Percentiles rank a stretch among this genome's conserved stretches.
phyloP scores from a whole-genome alignment of 2,113 vertebrate genomes.

The Struthidea cinerea region DNA sequence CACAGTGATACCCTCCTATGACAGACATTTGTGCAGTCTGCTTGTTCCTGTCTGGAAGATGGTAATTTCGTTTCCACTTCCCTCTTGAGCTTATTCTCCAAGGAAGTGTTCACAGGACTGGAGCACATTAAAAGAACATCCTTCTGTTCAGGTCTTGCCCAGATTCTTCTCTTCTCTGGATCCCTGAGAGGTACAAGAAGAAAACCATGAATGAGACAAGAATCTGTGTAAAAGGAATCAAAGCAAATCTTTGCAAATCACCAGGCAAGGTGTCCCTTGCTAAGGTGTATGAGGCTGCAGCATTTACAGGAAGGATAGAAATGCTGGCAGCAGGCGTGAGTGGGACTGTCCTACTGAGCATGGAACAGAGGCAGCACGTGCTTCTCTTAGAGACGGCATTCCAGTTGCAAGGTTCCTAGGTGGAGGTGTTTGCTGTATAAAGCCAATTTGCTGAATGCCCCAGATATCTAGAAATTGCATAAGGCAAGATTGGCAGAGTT shows the following conservation, averaged over 20 bases:
- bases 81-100: not conserved
- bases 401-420: not conserved
- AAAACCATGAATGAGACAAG: not conserved
- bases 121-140: not conserved
- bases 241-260: not conserved
- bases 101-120: not conserved
- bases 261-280: not conserved
- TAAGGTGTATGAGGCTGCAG: not conserved
- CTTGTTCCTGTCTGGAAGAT: not conserved
- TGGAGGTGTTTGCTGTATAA: not conserved
- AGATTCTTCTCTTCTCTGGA: not conserved
- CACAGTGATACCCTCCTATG: not conserved
- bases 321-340: not conserved
- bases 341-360: not conserved
- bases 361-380: not conserved
- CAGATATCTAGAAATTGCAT: not conserved
- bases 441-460: not conserved
- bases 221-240: not conserved
- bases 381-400: not conserved
- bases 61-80: not conserved
- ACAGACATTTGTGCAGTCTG: not conserved
- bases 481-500: not conserved
- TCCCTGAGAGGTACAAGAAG: not conserved
- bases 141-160: not conserved
- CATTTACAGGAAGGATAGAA: not conserved